These are phyloP conservation scores for Pyrrhosoma nymphula DNA, from an alignment of 2,888 invertebrate species.

Conservation along the genomic window DNA sequence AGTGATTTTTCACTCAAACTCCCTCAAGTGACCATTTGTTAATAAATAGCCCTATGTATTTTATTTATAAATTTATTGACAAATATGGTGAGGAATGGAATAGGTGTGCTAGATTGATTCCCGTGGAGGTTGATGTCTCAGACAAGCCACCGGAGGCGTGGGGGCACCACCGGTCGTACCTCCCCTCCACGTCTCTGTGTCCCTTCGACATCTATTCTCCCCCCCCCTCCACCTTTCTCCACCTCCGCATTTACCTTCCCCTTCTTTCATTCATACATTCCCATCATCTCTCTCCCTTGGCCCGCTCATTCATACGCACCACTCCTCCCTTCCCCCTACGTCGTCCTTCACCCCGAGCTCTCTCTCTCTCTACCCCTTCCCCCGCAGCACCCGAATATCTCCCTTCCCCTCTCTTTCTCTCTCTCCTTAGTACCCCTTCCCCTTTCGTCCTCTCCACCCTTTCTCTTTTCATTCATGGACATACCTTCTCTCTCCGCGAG, in stretches of 20 bases:
- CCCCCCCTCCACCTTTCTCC: background rate
- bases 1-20: too few relatives aligned
- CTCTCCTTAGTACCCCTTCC: background rate
- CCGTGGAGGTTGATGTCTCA: too few relatives aligned
- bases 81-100: too few relatives aligned
- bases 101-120: too few relatives aligned
- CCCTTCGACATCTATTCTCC: background rate
- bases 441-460: background rate
- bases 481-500: background rate
- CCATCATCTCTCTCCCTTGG: background rate
- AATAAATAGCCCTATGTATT: too few relatives aligned
- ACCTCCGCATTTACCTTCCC: constrained; percentile 10
- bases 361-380: background rate
- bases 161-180: too few relatives aligned
- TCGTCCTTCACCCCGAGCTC: background rate
- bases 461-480: constrained; percentile 13
- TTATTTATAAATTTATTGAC: too few relatives aligned
- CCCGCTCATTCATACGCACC: background rate
- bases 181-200: too few relatives aligned
- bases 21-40: too few relatives aligned
- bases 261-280: constrained; percentile 41
- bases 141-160: too few relatives aligned
- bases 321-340: background rate
- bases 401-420: background rate
- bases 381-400: background rate